Evolutionary conservation across 2,113 vertebrate species (phyloP).

Genomic region (Gambusia holbrooki): DNA sequence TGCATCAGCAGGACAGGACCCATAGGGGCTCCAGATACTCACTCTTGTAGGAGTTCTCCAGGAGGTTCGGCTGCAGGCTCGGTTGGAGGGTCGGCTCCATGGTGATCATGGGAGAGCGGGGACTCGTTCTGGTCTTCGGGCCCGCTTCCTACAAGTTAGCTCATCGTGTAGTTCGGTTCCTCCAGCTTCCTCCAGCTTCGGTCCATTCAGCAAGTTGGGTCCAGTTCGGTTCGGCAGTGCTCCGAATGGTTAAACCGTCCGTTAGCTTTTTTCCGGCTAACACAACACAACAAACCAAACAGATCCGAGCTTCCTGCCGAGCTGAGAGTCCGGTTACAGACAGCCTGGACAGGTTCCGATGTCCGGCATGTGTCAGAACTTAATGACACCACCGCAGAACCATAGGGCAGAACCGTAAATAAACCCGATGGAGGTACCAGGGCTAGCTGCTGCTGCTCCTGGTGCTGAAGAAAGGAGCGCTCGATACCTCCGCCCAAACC

Average conservation of each 20-base stretch:
- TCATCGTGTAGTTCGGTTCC: constrained; percentile 6
- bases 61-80: constrained; percentile 41
- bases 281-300: constrained; percentile 9
- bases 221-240: not conserved
- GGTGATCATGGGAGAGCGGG: constrained; percentile 13
- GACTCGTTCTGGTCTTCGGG: constrained; percentile 24
- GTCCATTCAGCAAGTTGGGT: constrained; percentile 1
- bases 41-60: constrained; percentile 74
- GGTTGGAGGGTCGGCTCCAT: constrained; percentile 58
- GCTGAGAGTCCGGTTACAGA: not conserved
- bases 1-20: not conserved
- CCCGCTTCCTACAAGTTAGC: constrained; percentile 40
- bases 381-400: not conserved
- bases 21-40: constrained; percentile 6
- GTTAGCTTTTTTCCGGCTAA: constrained; percentile 36
- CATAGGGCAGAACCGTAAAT: not conserved
- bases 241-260: not conserved
- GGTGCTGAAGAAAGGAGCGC: constrained; percentile 26
- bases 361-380: not conserved
- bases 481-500: not conserved
- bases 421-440: not conserved
- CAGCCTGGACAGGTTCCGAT: not conserved
- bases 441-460: constrained; percentile 23
- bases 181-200: not conserved
- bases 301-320: constrained; percentile 15